phyloP scores from a whole-genome alignment of 2,113 vertebrate species.

The Poeciliopsis prolifica region DNA sequence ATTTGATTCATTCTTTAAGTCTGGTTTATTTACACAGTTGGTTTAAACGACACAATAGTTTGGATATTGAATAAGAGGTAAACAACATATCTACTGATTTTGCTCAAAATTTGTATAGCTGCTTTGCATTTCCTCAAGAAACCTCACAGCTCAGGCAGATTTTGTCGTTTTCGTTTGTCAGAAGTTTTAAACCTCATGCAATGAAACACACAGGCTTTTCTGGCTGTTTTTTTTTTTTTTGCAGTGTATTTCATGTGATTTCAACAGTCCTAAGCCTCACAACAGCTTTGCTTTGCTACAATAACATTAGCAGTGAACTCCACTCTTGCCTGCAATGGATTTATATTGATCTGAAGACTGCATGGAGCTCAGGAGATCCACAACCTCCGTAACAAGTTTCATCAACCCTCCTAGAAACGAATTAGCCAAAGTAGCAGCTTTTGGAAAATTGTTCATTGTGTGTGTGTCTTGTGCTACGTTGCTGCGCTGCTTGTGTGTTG shows the following conservation, averaged over 20 bases:
- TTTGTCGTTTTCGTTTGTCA: constrained; percentile 27
- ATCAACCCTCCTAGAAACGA: constrained; percentile 37
- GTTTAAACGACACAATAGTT: constrained; percentile 9
- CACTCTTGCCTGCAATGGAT: constrained; percentile 41
- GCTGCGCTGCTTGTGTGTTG: constrained; percentile 55
- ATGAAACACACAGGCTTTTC: constrained; percentile 31
- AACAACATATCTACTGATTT: background rate
- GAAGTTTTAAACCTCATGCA: constrained; percentile 20
- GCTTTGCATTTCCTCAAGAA: constrained; percentile 8
- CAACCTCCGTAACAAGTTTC: constrained; percentile 39
- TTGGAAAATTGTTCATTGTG: constrained; percentile 65
- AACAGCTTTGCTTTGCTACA: constrained; percentile 28
- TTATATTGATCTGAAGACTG: constrained; percentile 45
- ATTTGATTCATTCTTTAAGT: no score
- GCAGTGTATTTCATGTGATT: constrained; percentile 49
- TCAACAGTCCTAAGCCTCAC: constrained; percentile 40
- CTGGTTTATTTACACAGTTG: no score
- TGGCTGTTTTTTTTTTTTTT: constrained; percentile 27
- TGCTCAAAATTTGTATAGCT: background rate
- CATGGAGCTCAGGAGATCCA: constrained; percentile 29
- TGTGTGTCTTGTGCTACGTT: constrained; percentile 38
- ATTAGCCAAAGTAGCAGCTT: constrained; percentile 60
- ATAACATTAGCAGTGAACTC: constrained; percentile 42
- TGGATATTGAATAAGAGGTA: background rate
- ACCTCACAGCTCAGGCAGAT: constrained; percentile 13